A percentile compares a stretch with the other conserved stretches of the same genome.
These are phyloP conservation scores for Tamandua tetradactyla DNA, from an alignment of 2,797 vertebrate species.

Conservation along the genomic window DNA sequence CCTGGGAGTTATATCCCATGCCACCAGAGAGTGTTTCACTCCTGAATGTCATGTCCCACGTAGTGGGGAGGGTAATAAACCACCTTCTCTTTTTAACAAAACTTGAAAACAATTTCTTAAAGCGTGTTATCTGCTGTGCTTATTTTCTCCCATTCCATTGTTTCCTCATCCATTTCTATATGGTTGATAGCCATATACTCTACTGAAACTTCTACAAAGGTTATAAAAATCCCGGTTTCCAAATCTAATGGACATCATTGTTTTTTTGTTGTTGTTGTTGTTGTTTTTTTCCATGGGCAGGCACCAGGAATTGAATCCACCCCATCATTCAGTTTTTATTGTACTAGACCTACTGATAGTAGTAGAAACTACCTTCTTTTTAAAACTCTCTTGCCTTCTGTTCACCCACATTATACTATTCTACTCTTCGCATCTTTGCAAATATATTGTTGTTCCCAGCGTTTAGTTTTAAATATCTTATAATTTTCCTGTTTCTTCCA, in stretches of 20 bases:
- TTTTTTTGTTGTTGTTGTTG: too few relatives aligned
- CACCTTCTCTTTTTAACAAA: background rate
- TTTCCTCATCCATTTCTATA: background rate
- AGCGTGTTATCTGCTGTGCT: background rate
- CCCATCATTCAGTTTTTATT: background rate
- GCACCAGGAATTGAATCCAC: too few relatives aligned
- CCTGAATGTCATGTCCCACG: too few relatives aligned
- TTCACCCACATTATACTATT: background rate
- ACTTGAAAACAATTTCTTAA: background rate
- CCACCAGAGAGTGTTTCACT: too few relatives aligned
- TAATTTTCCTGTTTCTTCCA: background rate
- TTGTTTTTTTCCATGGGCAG: too few relatives aligned
- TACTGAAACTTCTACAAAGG: background rate
- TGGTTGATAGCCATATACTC: background rate
- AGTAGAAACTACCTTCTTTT: background rate
- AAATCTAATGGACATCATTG: background rate
- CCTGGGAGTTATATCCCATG: too few relatives aligned
- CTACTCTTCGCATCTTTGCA: background rate
- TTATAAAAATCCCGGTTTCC: background rate
- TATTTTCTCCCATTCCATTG: background rate
- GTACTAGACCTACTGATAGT: background rate
- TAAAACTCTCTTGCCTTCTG: background rate
- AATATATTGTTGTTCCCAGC: background rate
- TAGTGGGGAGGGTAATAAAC: too few relatives aligned
- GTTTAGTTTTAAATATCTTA: background rate